Evolutionary conservation across 1,140 invertebrate genomes (phyloP).

Genomic region (Brachionus calyciflorus): DNA sequence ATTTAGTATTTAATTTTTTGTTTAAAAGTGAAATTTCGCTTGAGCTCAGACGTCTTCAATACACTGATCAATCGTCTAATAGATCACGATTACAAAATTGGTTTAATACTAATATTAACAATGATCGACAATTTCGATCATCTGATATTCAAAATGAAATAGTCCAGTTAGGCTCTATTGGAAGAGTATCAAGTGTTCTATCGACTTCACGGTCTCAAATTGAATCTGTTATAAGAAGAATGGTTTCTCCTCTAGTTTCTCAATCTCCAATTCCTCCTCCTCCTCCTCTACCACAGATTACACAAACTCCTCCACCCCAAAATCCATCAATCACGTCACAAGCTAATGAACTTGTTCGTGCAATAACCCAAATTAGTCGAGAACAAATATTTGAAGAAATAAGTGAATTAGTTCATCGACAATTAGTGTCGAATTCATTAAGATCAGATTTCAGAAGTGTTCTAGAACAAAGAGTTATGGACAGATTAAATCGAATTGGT

Average conservation of each 20-base stretch:
- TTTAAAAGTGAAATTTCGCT: slow-evolving; percentile 18
- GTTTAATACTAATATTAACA: neutral
- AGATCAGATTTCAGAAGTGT: slow-evolving; percentile 51
- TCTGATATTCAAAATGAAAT: slow-evolving; percentile 23
- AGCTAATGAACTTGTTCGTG: neutral
- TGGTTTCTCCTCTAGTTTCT: neutral
- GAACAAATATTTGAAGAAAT: slow-evolving; percentile 55
- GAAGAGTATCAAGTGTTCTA: neutral
- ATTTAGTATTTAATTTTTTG: neutral
- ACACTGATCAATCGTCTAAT: neutral
- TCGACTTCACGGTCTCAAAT: neutral
- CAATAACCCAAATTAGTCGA: slow-evolving; percentile 49
- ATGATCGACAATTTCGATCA: neutral
- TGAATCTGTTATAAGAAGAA: neutral
- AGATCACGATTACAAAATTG: neutral
- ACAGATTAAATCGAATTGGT: slow-evolving; percentile 48
- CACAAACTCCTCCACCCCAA: neutral
- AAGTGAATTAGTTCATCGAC: slow-evolving; percentile 55
- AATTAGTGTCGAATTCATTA: slow-evolving; percentile 54
- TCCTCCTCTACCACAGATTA: too few relatives aligned
- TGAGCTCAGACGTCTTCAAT: slow-evolving; percentile 17
- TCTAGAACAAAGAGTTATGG: slow-evolving; percentile 53
- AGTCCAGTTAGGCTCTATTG: neutral
- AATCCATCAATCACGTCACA: neutral
- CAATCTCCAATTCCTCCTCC: neutral